A percentile compares a stretch with the other conserved stretches of the same genome.
Evolutionary conservation across 2,797 vertebrate species (phyloP).

Genomic region (Notamacropus eugenii): DNA sequence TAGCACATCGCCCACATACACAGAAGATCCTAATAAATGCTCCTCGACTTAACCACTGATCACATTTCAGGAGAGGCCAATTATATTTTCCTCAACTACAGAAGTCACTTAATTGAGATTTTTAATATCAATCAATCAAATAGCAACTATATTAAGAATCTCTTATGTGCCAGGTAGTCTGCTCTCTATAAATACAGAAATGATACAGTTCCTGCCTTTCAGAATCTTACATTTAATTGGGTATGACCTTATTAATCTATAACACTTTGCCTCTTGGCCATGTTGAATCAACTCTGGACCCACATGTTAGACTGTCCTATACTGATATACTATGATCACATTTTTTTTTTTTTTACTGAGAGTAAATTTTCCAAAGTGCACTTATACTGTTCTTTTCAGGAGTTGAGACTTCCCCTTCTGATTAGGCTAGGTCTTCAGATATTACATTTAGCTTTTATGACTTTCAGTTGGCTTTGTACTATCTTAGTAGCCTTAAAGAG

Average conservation of each 20-base stretch:
- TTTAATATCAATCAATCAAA: neutral
- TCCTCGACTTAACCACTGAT: neutral
- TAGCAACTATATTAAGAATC: neutral
- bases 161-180: neutral
- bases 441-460: neutral
- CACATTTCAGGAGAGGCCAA: neutral
- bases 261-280: neutral
- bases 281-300: neutral
- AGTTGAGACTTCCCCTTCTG: neutral
- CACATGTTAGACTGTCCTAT: neutral
- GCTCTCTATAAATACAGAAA: neutral
- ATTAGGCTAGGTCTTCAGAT: neutral
- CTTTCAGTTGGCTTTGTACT: neutral
- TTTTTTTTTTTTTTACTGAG: neutral
- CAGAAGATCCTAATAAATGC: neutral
- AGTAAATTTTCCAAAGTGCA: constrained; percentile 19
- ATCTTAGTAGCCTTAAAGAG: neutral
- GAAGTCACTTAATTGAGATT: neutral
- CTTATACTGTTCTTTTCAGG: neutral
- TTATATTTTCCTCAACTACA: neutral
- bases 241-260: neutral
- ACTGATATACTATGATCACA: neutral
- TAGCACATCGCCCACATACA: neutral
- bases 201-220: neutral
- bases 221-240: neutral